Conservation (phyloP, 1,140 invertebrate genomes). For the Drosophila ogumai region DNA sequence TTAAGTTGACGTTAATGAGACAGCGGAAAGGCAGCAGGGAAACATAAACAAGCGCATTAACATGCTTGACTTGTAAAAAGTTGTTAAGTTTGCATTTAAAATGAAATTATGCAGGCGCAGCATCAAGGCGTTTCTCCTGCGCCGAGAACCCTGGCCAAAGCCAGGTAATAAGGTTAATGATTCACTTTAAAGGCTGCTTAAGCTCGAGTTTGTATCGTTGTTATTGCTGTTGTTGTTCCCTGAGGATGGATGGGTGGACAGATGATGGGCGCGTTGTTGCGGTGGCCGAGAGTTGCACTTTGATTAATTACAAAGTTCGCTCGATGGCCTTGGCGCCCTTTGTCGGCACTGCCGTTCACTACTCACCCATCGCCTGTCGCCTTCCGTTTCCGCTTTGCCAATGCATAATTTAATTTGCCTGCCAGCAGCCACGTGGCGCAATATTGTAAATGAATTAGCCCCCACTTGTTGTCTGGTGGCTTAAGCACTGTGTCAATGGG, state of each 20-base stretch:
- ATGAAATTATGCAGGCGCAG: constrained; percentile 68
- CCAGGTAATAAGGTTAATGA: constrained; percentile 75
- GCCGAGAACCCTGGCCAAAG: neutral
- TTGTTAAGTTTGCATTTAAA: constrained; percentile 74
- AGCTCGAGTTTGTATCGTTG: constrained; percentile 26
- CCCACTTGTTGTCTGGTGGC: constrained; percentile 9
- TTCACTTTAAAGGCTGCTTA: constrained; percentile 71
- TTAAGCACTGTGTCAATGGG: constrained; percentile 19
- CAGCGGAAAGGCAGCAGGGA: constrained; percentile 14
- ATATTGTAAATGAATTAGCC: constrained; percentile 68
- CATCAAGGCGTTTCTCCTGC: neutral
- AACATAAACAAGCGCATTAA: constrained; percentile 56
- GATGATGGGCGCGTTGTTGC: constrained; percentile 34
- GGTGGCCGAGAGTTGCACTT: constrained; percentile 58
- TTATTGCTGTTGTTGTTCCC: constrained; percentile 23
- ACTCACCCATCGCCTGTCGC: neutral
- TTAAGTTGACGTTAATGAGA: constrained; percentile 53
- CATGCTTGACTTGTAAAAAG: constrained; percentile 69
- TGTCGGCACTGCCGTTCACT: constrained; percentile 26
- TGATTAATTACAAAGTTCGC: constrained; percentile 73
- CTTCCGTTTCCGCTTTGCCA: constrained; percentile 28
- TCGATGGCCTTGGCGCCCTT: constrained; percentile 35
- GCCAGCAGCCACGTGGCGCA: constrained; percentile 48
- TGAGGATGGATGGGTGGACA: neutral
- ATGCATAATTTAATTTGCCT: constrained; percentile 72